Evolutionary conservation across 1,140 invertebrate species (phyloP), one percentile per base, ranked within the genome.

Genomic region (Calliphora vicina): DNA sequence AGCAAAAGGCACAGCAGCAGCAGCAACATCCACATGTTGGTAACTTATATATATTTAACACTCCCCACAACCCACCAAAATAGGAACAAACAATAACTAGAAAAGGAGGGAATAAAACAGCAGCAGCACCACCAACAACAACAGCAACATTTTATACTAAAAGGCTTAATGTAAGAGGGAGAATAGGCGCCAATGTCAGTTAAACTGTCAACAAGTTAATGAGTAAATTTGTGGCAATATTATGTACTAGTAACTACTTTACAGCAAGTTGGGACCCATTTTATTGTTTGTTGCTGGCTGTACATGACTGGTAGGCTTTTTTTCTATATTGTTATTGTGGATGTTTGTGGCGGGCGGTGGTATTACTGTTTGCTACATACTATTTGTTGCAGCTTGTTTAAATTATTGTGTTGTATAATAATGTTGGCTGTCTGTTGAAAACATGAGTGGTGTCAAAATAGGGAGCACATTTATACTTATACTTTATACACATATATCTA

Each of bases 161-260:
- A 78, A 43, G 42, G 20, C 20, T 78, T 23, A 43, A 78, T 43
- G 35, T 78, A 43, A 43, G 73, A 57, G 50, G n/a, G 50, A 76
- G 74, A 78, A 78, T 78, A 43, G 74, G 74, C 74, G 74, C 74
- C 74, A 78, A 78, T 78, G 74, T 78, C 74, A 78, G 74, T 78
- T 78, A 78, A 78, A 78, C 74, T 78, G 74, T 78, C 74, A 78
- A 78, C 74, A 78, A 78, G 74, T 78, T 78, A 78, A 78, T 78
- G 74, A 78, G 74, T 78, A 78, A 78, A 78, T 78, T 78, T 78
- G 74, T 78, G 74, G 35, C n/a, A 76, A 43, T 43, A 76, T 76
- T 76, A 76, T 76, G 73, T 35, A 42, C 73, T 76, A 42, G 27
- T 76, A 67, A 67, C 61, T 23, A 67, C 61, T 23, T 23, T 23